Evolutionary conservation across 2,797 vertebrate species (phyloP).

Genomic region (Poeciliopsis paucimaculata): DNA sequence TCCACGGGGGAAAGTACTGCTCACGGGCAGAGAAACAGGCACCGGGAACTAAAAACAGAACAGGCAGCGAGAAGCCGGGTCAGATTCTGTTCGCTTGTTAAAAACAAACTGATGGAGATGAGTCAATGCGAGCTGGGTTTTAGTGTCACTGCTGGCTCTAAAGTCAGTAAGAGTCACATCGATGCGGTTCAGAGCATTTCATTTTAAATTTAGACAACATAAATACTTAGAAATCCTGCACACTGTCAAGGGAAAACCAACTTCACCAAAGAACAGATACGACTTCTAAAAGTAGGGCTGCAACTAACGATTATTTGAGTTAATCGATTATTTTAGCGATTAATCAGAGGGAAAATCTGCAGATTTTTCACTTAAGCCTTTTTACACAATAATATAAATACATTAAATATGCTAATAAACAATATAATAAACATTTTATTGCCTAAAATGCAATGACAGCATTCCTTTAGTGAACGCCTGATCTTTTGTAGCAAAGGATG

Average conservation of each 20-base stretch:
- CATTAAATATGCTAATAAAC: neutral
- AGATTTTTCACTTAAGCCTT: too few relatives aligned
- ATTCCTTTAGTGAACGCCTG: too few relatives aligned
- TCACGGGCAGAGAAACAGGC: constrained; percentile 40
- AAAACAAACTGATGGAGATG: constrained; percentile 18
- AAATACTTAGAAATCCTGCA: neutral
- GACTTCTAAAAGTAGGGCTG: neutral
- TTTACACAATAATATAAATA: too few relatives aligned
- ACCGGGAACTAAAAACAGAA: constrained; percentile 66
- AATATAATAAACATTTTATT: too few relatives aligned
- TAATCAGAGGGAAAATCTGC: too few relatives aligned
- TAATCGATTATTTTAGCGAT: too few relatives aligned
- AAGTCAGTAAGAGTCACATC: neutral
- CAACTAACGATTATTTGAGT: too few relatives aligned
- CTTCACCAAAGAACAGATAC: neutral
- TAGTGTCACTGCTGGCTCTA: neutral
- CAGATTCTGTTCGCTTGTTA: constrained; percentile 32
- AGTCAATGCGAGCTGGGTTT: neutral
- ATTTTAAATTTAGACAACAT: neutral
- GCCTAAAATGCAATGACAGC: too few relatives aligned
- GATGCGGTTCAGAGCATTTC: neutral
- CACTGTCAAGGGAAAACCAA: neutral
- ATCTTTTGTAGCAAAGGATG: too few relatives aligned
- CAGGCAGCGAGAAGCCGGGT: constrained; percentile 49
- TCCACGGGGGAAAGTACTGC: constrained; percentile 69